These are phyloP conservation scores for Drosophila pruinosa DNA, from an alignment of 1,140 invertebrate genomes.

Conservation along the genomic window DNA sequence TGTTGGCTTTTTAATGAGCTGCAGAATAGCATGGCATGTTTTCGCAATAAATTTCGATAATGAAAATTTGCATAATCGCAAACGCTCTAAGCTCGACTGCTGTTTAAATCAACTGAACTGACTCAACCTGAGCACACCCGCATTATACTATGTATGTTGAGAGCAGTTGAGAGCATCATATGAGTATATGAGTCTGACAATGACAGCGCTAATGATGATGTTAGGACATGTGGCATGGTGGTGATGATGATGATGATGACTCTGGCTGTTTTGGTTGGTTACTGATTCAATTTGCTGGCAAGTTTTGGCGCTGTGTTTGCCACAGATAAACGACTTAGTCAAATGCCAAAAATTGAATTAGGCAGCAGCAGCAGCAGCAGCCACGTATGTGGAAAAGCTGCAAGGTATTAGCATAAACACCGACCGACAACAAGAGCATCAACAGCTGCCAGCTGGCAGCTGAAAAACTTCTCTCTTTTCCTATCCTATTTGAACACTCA, in stretches of 20 bases:
- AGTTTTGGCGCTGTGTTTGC: conserved; percentile 48
- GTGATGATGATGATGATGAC: conserved; percentile 10
- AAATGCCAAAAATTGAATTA: conserved; percentile 69
- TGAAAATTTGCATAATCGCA: conserved; percentile 70
- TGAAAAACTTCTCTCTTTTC: conserved; percentile 41
- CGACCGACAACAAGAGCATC: not conserved
- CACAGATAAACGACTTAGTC: conserved; percentile 75
- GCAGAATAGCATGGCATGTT: conserved; percentile 36
- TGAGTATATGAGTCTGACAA: conserved; percentile 32
- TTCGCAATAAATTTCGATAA: conserved; percentile 48
- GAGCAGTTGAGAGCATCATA: conserved; percentile 13
- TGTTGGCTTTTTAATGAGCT: conserved; percentile 66
- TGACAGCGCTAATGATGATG: conserved; percentile 24
- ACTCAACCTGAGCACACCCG: conserved; percentile 46
- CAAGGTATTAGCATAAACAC: conserved; percentile 53
- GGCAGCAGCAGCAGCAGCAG: conserved; percentile 1
- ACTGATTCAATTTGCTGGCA: conserved; percentile 63
- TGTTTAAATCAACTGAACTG: not conserved
- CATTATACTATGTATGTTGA: conserved; percentile 51
- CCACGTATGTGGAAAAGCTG: conserved; percentile 22
- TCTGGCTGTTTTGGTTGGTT: conserved; percentile 42
- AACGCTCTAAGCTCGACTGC: not conserved
- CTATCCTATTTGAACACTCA: not conserved
- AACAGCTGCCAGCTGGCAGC: conserved; percentile 25
- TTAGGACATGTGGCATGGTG: not conserved